Evolutionary conservation across 2,888 invertebrate genomes (phyloP), one percentile per base, ranked within the genome.

Genomic region (Ommatoiulus sabulosus): DNA sequence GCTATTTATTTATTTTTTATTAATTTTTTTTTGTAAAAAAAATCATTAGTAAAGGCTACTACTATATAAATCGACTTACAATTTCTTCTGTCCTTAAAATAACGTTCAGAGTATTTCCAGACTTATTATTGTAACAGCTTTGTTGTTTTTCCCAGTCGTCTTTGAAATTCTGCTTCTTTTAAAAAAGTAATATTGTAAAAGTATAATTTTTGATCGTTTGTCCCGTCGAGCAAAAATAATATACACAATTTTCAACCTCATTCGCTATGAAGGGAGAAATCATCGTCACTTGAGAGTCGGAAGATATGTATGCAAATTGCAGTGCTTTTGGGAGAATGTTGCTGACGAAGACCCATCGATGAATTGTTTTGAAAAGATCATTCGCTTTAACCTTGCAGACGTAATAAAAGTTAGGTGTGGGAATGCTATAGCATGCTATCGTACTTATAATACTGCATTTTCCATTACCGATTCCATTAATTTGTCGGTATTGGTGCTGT

Each of bases 271-370:
- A 15, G 15, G 44, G 15, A 20, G 48, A 86, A 24, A 86, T 86
- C 86, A 44, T n/a, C 12, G 86, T 86, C 2, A 86, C 86, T 86
- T 86, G 86, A 44, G 86, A 86, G 10, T 86, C 24, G 3, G 86
- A 44, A 44, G 86, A 48, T 24, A 86, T 86, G 17, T 86, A 46
- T n/a, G 4, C 86, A n/a, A 10, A 2, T 46, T 44, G 10, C 15
- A 86, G 24, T 44, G 44, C 46, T 10, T 44, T 44, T 86, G 86
- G 86, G 20, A 86, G 8, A n/a, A 12, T 10, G 6, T 86, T 24
- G 24, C 44, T 48, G 5, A 86, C 15, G 10, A 86, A 10, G 2
- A 86, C 24, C 86, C 86, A 86, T 46, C 46, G 44, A 0, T n/a
- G n/a, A 24, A 20, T 46, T 6, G 46, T 48, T 86, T 86, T n/a